Percentiles rank a stretch among this genome's conserved stretches.
Conservation (phyloP, 2,797 vertebrate species). For the Muraenolepis orangiensis region DNA sequence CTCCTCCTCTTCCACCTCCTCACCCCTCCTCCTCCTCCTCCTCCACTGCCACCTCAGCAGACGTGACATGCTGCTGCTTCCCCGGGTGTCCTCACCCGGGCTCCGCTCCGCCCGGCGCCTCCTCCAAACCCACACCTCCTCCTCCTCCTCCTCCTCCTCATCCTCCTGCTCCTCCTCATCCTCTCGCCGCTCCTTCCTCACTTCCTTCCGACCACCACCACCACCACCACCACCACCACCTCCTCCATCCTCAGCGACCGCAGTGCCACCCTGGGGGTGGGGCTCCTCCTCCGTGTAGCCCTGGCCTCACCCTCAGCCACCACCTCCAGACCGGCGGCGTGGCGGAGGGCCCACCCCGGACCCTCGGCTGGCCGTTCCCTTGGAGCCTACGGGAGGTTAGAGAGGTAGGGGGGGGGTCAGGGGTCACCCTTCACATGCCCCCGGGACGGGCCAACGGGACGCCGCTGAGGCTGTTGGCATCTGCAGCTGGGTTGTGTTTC, state of each 20-base stretch:
- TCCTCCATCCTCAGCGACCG: neutral
- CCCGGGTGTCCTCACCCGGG: conserved; percentile 73
- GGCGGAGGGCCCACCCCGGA: conserved; percentile 80
- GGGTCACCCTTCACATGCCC: neutral
- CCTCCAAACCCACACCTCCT: conserved; percentile 4
- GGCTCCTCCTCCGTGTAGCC: neutral
- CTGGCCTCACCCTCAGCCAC: neutral
- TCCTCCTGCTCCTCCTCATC: neutral
- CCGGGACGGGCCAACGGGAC: neutral
- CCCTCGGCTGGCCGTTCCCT: conserved; percentile 67
- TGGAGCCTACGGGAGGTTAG: conserved; percentile 81
- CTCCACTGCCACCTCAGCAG: conserved; percentile 34
- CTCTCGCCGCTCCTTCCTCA: neutral
- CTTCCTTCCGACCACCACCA: neutral
- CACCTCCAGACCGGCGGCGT: conserved; percentile 6
- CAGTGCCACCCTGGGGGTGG: neutral
- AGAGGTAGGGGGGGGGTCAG: conserved; percentile 70
- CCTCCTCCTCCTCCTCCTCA: conserved; percentile 2
- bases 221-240: neutral
- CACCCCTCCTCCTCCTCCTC: conserved; percentile 13
- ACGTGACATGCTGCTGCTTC: conserved; percentile 70
- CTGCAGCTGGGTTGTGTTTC: neutral
- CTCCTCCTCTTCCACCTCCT: neutral
- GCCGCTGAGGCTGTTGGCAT: neutral
- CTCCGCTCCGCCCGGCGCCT: conserved; percentile 54